Conservation (phyloP, 2,797 vertebrate species). For the Enteromius afrohamiltoni region DNA sequence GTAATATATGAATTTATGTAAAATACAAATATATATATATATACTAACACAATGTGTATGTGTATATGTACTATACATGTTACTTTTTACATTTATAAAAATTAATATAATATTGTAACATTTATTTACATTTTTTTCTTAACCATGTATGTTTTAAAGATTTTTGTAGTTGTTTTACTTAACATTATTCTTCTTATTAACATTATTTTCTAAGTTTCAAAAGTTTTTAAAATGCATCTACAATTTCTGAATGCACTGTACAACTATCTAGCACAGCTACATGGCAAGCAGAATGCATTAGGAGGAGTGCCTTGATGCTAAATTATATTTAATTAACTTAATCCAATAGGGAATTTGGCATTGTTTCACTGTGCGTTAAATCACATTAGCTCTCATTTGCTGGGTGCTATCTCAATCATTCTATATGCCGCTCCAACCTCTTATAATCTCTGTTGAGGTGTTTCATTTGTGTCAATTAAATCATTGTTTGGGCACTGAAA, state of each 20-base stretch:
- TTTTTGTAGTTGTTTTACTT: neutral
- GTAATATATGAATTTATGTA: neutral
- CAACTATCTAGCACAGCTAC: slow-evolving; percentile 9
- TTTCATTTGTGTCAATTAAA: slow-evolving; percentile 52
- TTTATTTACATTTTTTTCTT: neutral
- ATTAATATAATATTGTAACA: neutral
- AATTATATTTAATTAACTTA: slow-evolving; percentile 51
- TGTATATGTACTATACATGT: neutral
- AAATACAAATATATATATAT: neutral
- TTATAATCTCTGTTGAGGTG: slow-evolving; percentile 44
- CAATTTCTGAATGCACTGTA: slow-evolving; percentile 9
- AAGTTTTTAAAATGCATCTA: neutral
- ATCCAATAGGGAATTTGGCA: slow-evolving; percentile 48
- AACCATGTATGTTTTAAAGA: neutral
- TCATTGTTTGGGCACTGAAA: slow-evolving; percentile 48
- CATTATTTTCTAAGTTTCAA: neutral
- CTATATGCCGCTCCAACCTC: slow-evolving; percentile 41
- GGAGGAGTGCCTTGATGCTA: slow-evolving; percentile 43
- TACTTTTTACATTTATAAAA: neutral
- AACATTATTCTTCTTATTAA: neutral
- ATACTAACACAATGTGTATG: neutral
- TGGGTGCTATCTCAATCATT: slow-evolving; percentile 49
- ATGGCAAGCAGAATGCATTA: slow-evolving; percentile 31
- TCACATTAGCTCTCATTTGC: slow-evolving; percentile 48
- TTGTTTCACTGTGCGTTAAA: slow-evolving; percentile 51